phyloP scores from a whole-genome alignment of 2,113 vertebrate species.

The Crotalus viridis region DNA sequence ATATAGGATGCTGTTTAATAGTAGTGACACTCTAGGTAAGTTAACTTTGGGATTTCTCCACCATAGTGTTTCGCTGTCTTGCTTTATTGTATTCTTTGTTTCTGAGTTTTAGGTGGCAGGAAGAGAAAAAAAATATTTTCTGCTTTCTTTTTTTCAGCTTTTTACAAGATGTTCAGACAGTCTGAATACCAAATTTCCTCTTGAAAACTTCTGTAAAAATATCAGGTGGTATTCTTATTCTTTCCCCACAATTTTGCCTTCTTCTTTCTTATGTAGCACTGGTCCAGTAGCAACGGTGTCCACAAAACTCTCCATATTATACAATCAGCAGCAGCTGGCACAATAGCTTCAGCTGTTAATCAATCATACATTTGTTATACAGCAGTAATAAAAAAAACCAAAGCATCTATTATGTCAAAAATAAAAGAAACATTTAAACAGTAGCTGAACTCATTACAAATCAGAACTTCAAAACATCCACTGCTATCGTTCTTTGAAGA shows the following conservation, averaged over 20 bases:
- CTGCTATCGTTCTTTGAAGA: background rate
- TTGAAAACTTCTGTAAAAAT: background rate
- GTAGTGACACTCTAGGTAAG: background rate
- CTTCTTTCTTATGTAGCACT: background rate
- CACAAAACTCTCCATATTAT: background rate
- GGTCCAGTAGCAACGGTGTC: background rate
- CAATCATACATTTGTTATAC: background rate
- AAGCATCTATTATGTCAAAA: background rate
- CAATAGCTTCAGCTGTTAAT: background rate
- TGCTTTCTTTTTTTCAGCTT: background rate
- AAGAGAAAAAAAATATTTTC: background rate
- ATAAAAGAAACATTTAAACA: background rate
- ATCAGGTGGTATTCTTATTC: background rate
- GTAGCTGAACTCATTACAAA: background rate
- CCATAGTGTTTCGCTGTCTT: background rate
- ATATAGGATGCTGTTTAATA: background rate
- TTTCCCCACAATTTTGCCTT: background rate
- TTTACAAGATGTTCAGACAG: background rate
- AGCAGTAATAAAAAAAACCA: background rate
- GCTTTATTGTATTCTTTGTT: too few species aligned
- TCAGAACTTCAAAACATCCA: background rate
- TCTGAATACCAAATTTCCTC: background rate
- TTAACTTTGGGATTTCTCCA: background rate
- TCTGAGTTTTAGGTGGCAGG: background rate
- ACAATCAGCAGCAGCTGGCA: background rate